Percentiles rank a stretch among this genome's conserved stretches.
Evolutionary conservation across 2,888 invertebrate genomes (phyloP).

Genomic region (Pteria penguin): DNA sequence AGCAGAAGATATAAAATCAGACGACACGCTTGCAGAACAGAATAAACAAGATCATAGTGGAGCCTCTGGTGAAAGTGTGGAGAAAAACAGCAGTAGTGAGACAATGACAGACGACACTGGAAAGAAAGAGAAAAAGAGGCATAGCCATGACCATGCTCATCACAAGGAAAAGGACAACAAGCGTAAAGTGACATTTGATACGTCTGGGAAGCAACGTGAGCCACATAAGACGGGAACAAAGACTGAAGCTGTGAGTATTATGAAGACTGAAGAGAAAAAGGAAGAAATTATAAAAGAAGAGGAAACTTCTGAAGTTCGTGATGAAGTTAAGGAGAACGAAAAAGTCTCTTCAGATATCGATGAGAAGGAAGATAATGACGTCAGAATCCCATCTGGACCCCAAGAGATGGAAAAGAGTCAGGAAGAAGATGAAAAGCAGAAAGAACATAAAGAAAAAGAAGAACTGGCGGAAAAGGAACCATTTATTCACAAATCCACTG

Average conservation of each 20-base stretch:
- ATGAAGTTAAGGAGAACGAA: neutral
- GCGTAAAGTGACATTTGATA: neutral
- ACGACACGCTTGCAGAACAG: constrained; percentile 14
- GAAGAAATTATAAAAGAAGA: neutral
- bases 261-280: neutral
- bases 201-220: neutral
- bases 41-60: neutral
- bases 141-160: neutral
- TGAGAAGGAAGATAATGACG: neutral
- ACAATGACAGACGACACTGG: neutral
- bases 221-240: neutral
- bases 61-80: neutral
- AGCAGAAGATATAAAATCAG: constrained; percentile 28
- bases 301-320: no score
- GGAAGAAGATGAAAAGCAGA: constrained; percentile 2
- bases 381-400: neutral
- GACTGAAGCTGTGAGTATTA: neutral
- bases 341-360: neutral
- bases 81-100: neutral
- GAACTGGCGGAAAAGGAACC: neutral
- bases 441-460: no score
- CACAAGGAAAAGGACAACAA: neutral
- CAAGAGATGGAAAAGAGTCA: constrained; percentile 4
- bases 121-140: neutral
- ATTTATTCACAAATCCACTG: neutral